These are phyloP conservation scores for Parapristionchus giblindavisi DNA, from an alignment of 2,888 invertebrate species.

Conservation along the genomic window DNA sequence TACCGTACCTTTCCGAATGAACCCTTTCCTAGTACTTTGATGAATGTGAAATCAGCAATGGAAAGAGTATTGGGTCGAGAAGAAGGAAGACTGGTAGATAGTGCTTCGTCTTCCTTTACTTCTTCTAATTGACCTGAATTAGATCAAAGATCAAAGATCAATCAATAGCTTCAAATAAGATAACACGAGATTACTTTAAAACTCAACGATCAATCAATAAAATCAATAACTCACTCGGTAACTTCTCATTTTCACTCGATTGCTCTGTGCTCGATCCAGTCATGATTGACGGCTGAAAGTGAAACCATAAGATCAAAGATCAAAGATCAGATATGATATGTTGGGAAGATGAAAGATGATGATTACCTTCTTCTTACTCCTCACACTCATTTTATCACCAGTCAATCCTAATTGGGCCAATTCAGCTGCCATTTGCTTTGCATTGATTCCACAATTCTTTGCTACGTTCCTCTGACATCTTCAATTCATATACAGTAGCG, in stretches of 20 bases:
- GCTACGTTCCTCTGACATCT: slow-evolving; percentile 96
- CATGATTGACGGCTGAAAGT: slow-evolving; percentile 57
- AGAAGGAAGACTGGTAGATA: neutral
- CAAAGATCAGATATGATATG: too few relatives aligned
- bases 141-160: neutral
- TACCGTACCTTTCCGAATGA: slow-evolving; percentile 85
- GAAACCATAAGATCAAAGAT: too few relatives aligned
- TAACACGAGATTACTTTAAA: too few relatives aligned
- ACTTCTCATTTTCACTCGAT: slow-evolving; percentile 39
- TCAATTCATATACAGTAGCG: too few relatives aligned
- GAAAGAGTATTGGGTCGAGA: slow-evolving; percentile 37
- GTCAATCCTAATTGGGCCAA: slow-evolving; percentile 90
- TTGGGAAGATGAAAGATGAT: too few relatives aligned
- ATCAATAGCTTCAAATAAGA: too few relatives aligned
- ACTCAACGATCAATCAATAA: too few relatives aligned
- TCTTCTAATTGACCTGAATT: slow-evolving; percentile 11
- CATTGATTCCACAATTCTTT: slow-evolving; percentile 98
- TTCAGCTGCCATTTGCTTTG: slow-evolving; percentile 93
- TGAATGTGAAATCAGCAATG: slow-evolving; percentile 88
- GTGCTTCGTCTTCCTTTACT: slow-evolving; percentile 24
- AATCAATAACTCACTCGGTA: neutral
- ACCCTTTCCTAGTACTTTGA: slow-evolving; percentile 98
- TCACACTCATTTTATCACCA: slow-evolving; percentile 81
- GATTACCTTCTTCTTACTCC: slow-evolving; percentile 71
- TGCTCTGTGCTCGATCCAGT: slow-evolving; percentile 54